Base-by-base conservation (phyloP, 2,888 invertebrate species). In the Cerastis leucographa region DNA sequence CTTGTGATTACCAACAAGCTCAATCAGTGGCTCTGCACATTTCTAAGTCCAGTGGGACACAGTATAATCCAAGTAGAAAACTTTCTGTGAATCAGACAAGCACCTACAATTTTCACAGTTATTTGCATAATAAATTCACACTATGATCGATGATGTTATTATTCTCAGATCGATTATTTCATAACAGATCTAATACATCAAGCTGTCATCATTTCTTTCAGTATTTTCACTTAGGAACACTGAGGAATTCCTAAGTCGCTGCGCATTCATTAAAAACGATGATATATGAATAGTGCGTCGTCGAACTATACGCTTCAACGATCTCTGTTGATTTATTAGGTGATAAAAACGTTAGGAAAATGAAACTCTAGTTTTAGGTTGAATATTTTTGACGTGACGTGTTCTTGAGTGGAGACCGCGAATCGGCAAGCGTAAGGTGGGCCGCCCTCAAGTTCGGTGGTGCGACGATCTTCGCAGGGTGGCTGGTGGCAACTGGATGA, bases 221-320 rank as follows among this genome's bases (percentile, higher is more conserved):
- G 67, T 61, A 76, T 78, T 87, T 87, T 86, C 86, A 85, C 88
- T 77, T 66, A 76, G 74, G 78, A 74, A 74, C 71, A 64, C 61
- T 72, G 61, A 67, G 42, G 29, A 72, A 86, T 83, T 83, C 66
- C 62, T 77, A 59, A 72, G 69, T 77, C 44, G 54, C 40, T 80
- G 67, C 71, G 66, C 65, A 84, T 75, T 73, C 22, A 73, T 77
- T 78, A 83, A 54, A 22, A 59, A 49, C 42, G 54, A 81, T 76
- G 73, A 87, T 83, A 78, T 81, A 80, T 82, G 19, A 71, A 54
- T 66, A 66, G 62, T 74, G 56, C 73, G 69, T 72, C 74, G 66
- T 46, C 56, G 51, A 69, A 76, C 75, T 76, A 75, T 78, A 66
- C 80, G 85, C 87, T 79, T 82, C 79, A 86, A 78, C 66, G 75